These are phyloP conservation scores for Porites evermanni DNA, from an alignment of 92 coral and sea anemone genomes.

Conservation along the genomic window DNA sequence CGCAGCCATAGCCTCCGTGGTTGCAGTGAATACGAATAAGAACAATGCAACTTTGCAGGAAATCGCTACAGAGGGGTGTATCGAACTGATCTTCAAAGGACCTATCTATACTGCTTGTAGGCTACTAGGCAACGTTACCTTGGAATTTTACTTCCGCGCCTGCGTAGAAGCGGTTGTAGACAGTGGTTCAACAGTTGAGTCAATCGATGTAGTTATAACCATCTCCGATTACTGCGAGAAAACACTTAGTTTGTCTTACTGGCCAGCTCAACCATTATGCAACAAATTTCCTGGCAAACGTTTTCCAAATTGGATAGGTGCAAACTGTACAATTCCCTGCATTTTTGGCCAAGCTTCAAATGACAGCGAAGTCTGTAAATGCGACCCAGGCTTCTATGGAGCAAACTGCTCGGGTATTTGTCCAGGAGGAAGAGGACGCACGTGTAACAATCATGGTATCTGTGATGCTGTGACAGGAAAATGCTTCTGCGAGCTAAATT, in stretches of 20 bases:
- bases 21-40: slow-evolving; percentile 63
- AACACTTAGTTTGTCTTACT: slow-evolving; percentile 62
- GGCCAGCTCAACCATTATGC: slow-evolving; percentile 95
- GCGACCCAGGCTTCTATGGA: slow-evolving; percentile 88
- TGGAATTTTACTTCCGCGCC: slow-evolving; percentile 83
- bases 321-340: slow-evolving; percentile 84
- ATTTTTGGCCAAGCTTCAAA: slow-evolving; percentile 81
- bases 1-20: slow-evolving; percentile 83
- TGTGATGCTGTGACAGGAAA: slow-evolving; percentile 77
- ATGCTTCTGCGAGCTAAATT: slow-evolving; percentile 84
- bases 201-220: slow-evolving; percentile 80
- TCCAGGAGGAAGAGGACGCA: slow-evolving; percentile 85
- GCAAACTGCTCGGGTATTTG: slow-evolving; percentile 84
- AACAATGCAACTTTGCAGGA: slow-evolving; percentile 73
- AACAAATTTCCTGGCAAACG: slow-evolving; percentile 83
- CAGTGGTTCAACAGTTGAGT: slow-evolving; percentile 63
- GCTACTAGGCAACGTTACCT: slow-evolving; percentile 72
- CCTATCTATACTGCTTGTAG: slow-evolving; percentile 74
- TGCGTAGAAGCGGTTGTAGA: slow-evolving; percentile 77
- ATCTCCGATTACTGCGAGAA: slow-evolving; percentile 91
- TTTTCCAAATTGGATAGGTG: slow-evolving; percentile 96
- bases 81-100: slow-evolving; percentile 68
- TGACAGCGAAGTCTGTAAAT: slow-evolving; percentile 67
- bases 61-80: slow-evolving; percentile 70
- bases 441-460: slow-evolving; percentile 85